These are phyloP conservation scores for Helleia helle DNA, from an alignment of 2,888 invertebrate species.

Conservation along the genomic window DNA sequence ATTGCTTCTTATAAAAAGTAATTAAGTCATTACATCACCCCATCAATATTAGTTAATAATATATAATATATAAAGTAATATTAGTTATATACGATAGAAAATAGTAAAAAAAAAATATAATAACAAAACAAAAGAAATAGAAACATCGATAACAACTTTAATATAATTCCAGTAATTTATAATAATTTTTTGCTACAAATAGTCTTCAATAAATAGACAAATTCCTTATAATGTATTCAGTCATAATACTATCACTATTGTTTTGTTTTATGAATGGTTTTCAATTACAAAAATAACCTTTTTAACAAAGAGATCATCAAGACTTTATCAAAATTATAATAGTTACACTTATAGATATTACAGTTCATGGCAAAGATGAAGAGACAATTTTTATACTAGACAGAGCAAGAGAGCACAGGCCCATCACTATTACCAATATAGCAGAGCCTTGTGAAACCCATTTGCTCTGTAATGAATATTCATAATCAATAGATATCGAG, in stretches of 20 bases:
- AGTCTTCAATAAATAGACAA: neutral
- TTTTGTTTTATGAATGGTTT: neutral
- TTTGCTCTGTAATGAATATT: neutral
- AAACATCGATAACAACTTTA: neutral
- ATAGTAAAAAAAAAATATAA: neutral
- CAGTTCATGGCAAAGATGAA: neutral
- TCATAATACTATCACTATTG: neutral
- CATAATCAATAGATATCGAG: too few relatives aligned
- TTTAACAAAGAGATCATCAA: too few relatives aligned
- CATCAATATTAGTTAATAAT: too few relatives aligned
- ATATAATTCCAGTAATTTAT: neutral
- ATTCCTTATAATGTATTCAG: neutral
- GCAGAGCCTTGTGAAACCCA: constrained; percentile 4
- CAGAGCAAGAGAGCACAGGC: constrained; percentile 5
- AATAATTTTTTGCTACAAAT: neutral
- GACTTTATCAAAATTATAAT: neutral
- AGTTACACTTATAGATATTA: neutral
- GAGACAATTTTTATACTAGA: neutral
- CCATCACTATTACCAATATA: constrained; percentile 2
- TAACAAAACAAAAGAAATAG: neutral
- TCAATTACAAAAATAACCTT: too few relatives aligned
- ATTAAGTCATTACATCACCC: too few relatives aligned
- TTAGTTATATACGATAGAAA: too few relatives aligned
- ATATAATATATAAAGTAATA: too few relatives aligned
- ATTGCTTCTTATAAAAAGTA: too few relatives aligned